These are phyloP conservation scores for Lepidotrigona ventralis DNA, from an alignment of 1,140 invertebrate species.

Conservation along the genomic window DNA sequence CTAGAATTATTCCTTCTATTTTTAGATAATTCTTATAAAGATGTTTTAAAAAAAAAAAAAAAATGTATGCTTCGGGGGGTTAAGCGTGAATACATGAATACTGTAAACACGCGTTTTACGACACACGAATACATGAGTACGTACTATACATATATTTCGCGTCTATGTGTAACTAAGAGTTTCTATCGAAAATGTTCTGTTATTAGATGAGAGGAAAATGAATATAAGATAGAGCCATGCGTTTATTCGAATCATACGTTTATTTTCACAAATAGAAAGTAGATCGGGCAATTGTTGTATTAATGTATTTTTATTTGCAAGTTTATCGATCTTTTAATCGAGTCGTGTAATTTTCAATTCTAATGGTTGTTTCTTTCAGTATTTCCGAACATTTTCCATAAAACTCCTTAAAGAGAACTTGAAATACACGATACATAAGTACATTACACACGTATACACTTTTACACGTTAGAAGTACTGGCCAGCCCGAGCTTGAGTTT, in stretches of 20 bases:
- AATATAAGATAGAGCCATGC: not conserved
- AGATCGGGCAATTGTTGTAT: not conserved
- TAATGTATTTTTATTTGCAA: constrained; percentile 4
- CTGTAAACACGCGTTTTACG: constrained; percentile 49
- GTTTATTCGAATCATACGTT: not conserved
- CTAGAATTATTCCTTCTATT: not conserved
- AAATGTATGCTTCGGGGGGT: constrained; percentile 31
- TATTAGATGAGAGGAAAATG: not conserved
- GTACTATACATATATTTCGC: constrained; percentile 20
- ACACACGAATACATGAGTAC: not conserved
- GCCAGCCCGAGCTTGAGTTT: constrained; percentile 68
- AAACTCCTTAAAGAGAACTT: constrained; percentile 51
- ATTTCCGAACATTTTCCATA: constrained; percentile 58
- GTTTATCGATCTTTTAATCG: not conserved
- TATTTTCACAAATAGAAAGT: not conserved
- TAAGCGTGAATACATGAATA: constrained; percentile 39
- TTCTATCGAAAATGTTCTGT: constrained; percentile 60
- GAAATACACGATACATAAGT: constrained; percentile 13
- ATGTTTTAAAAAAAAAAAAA: not conserved
- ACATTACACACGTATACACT: constrained; percentile 34
- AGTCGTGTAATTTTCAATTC: not conserved
- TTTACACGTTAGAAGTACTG: constrained; percentile 55
- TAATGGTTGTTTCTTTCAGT: constrained; percentile 3
- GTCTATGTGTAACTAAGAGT: constrained; percentile 46
- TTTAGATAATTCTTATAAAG: not conserved